These are phyloP conservation scores for Cerastoderma edule DNA, from an alignment of 2,888 invertebrate species.

Conservation along the genomic window DNA sequence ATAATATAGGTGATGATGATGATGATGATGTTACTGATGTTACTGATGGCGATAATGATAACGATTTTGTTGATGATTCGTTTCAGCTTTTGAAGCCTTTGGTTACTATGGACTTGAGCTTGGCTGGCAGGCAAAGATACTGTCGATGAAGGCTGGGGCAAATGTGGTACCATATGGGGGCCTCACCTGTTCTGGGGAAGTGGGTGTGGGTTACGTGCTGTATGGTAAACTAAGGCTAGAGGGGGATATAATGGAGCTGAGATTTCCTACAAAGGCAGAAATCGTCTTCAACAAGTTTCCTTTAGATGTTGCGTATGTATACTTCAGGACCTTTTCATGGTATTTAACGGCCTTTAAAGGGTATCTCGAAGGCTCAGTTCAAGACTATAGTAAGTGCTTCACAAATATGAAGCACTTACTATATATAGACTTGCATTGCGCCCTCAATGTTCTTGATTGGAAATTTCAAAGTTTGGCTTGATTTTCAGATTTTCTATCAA, in stretches of 20 bases:
- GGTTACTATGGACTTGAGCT: slow-evolving; percentile 69
- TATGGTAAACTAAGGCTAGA: slow-evolving; percentile 64
- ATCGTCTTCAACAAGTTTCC: slow-evolving; percentile 74
- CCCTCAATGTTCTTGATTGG: too few relatives aligned
- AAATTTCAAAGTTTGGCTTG: too few relatives aligned
- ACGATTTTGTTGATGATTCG: not conserved
- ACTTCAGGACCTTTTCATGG: too few relatives aligned
- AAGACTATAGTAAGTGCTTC: too few relatives aligned
- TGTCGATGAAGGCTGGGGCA: slow-evolving; percentile 58
- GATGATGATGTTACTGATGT: too few relatives aligned
- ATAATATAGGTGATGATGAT: too few relatives aligned
- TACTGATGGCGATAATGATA: not conserved
- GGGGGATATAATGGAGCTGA: slow-evolving; percentile 66
- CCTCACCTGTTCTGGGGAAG: slow-evolving; percentile 57
- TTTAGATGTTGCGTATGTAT: slow-evolving; percentile 65
- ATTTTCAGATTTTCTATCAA: too few relatives aligned
- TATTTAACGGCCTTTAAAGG: too few relatives aligned
- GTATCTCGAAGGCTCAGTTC: too few relatives aligned
- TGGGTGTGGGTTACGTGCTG: slow-evolving; percentile 63
- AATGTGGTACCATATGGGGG: slow-evolving; percentile 62
- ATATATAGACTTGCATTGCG: too few relatives aligned
- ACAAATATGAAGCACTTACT: too few relatives aligned
- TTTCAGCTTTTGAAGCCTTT: slow-evolving; percentile 64
- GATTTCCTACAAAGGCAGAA: slow-evolving; percentile 70
- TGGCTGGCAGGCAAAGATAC: slow-evolving; percentile 58